Base-by-base conservation (phyloP, 1,140 invertebrate species). In the Ceratina australensis region DNA sequence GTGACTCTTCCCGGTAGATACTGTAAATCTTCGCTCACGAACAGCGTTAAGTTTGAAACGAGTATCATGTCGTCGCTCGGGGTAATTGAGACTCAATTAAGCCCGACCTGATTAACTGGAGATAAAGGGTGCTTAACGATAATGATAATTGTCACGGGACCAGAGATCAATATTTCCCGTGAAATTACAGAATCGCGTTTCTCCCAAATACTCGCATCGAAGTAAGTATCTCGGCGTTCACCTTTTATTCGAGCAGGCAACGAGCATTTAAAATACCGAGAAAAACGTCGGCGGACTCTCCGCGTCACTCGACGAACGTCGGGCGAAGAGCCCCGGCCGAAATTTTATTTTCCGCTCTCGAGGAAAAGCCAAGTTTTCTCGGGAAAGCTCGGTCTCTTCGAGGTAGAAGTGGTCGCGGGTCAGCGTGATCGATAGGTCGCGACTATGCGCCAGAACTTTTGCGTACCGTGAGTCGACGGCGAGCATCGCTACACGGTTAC, bases 401-500 rank as follows among this genome's bases (percentile, higher is more conserved):
- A 47, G 28, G n/a, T 33, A 5, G 18, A 22, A 69, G n/a, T n/a
- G n/a, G n/a, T n/a, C n/a, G n/a, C n/a, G n/a, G n/a, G n/a, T n/a
- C n/a, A 52, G 26, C 12, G 24, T 52, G 72, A 67, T 75, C 72
- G 72, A 74, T 67, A 26, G 12, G 28, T 66, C 64, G 42, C 64
- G 5, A 68, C 64, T 60, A 13, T 67, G 54, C 73, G n/a, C 64
- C 52, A 60, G 22, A 59, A 59, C 68, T 75, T 77, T 77, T 71
- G 66, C 74, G 74, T 77, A 12, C 59, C 47, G n/a, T 18, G 64
- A n/a, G n/a, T n/a, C n/a, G n/a, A n/a, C n/a, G n/a, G n/a, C n/a
- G n/a, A n/a, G n/a, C n/a, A n/a, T n/a, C 63, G 28, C 57, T 52
- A 61, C 69, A 65, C 65, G 73, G 73, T 76, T 68, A 76, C 68